These are phyloP conservation scores for Sapayoa aenigma DNA, from an alignment of 2,113 vertebrate species.

Conservation along the genomic window DNA sequence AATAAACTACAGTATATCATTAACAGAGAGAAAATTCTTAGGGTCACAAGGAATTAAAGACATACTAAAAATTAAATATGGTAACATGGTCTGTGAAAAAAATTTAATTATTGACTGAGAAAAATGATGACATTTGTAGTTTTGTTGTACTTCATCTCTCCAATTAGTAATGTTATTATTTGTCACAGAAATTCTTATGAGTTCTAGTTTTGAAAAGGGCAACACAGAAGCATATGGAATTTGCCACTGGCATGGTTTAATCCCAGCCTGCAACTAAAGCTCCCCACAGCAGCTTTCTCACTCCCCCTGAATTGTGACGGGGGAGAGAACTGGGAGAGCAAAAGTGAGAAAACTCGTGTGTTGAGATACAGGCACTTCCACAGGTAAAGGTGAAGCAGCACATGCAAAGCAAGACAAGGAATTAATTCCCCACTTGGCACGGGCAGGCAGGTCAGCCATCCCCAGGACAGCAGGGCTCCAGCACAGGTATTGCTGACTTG, in stretches of 20 bases:
- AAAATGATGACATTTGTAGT: background rate
- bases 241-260: background rate
- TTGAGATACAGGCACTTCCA: background rate
- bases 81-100: background rate
- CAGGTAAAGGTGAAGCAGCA: background rate
- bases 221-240: background rate
- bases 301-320: too few species aligned
- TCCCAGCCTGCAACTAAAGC: too few species aligned
- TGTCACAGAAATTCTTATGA: background rate
- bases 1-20: background rate
- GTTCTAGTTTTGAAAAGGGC: background rate
- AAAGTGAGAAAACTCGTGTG: background rate
- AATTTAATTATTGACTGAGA: background rate
- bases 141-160: background rate
- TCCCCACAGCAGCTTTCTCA: too few species aligned
- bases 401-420: background rate
- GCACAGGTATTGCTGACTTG: background rate
- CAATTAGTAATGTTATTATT: background rate
- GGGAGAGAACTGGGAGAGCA: background rate
- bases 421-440: too few species aligned
- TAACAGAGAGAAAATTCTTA: background rate
- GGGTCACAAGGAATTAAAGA: background rate
- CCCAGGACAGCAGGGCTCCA: background rate
- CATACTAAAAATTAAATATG: background rate
- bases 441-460: background rate